Base-by-base conservation (phyloP, 2,888 invertebrate genomes). In the Drosophila seclusa region DNA sequence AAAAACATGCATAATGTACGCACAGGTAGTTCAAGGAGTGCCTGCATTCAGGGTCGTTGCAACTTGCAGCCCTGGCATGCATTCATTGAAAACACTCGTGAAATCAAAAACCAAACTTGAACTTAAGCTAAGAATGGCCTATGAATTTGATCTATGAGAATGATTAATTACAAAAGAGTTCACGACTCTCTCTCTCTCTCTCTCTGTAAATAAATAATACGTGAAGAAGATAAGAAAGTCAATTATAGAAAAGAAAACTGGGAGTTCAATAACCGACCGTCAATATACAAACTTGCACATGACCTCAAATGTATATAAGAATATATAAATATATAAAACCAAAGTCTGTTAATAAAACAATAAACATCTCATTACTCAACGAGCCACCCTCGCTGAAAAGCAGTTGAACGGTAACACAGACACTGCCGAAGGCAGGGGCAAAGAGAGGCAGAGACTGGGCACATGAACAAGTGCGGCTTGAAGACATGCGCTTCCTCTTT, bases 401-500 rank as follows among this genome's bases (percentile, higher is more conserved):
- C 29, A 38, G 18, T 4, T 21, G 31, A 49, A 57, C 27, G n/a
- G 49, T 40, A 57, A 64, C 59, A 59, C 54, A 52, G 36, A 52
- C 53, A 60, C 64, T 59, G 16, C 7, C 36, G 2, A 5, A 36
- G 6, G 6, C 16, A 36, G 36, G 16, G 18, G 18, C 0, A 36
- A 3, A 16, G 38, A 38, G 38, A 38, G 7, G 57, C 61, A 53
- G 62, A 48, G 32, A 36, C n/a, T 29, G 36, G 29, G 29, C 29
- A 50, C 63, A 53, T 18, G 13, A 64, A 59, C 78, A 87, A 84
- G 87, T 82, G 84, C 84, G 57, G 80, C 85, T 87, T 74, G 63
- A 84, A 84, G 78, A 84, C 84, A 85, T 84, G 87, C 87, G 84
- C 82, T 85, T 85, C 87, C 84, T 85, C 87, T 84, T 87, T 64